Percentiles rank a stretch among this genome's conserved stretches.
Evolutionary conservation across 2,113 vertebrate genomes (phyloP).

Genomic region (Lepus timidus): DNA sequence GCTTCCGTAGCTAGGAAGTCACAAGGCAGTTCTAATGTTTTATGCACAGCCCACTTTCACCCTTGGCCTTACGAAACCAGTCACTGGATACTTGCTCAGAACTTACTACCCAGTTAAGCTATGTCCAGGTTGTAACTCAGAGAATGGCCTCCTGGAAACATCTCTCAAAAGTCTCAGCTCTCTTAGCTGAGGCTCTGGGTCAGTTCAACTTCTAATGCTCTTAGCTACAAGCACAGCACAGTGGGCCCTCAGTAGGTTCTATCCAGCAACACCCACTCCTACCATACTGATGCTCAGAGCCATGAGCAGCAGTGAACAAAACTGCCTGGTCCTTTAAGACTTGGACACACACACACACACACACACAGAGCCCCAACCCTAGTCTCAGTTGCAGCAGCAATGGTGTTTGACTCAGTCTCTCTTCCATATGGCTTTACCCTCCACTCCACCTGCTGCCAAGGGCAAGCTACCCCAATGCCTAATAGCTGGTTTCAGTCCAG

Average conservation of each 20-base stretch:
- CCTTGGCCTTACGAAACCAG: background rate
- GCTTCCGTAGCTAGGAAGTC: background rate
- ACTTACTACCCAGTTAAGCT: background rate
- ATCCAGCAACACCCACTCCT: background rate
- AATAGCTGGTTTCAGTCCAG: background rate
- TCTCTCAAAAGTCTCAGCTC: background rate
- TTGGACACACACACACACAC: too few relatives aligned
- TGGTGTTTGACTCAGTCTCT: background rate
- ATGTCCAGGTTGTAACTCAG: background rate
- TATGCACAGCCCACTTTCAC: background rate
- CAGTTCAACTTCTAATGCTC: background rate
- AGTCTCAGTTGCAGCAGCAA: background rate
- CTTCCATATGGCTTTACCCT: background rate
- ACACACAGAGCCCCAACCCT: too few relatives aligned
- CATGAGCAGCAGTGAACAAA: background rate
- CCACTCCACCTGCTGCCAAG: background rate
- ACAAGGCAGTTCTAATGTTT: background rate
- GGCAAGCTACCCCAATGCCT: background rate
- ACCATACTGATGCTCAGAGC: background rate
- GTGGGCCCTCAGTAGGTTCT: background rate
- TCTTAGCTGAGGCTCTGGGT: background rate
- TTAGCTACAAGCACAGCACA: accelerated
- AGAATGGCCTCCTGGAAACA: background rate
- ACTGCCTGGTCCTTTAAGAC: background rate
- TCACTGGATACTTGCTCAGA: background rate